A percentile compares a stretch with the other conserved stretches of the same genome.
These are phyloP conservation scores for Burhinus bistriatus DNA, from an alignment of 2,113 vertebrate species.

Conservation along the genomic window DNA sequence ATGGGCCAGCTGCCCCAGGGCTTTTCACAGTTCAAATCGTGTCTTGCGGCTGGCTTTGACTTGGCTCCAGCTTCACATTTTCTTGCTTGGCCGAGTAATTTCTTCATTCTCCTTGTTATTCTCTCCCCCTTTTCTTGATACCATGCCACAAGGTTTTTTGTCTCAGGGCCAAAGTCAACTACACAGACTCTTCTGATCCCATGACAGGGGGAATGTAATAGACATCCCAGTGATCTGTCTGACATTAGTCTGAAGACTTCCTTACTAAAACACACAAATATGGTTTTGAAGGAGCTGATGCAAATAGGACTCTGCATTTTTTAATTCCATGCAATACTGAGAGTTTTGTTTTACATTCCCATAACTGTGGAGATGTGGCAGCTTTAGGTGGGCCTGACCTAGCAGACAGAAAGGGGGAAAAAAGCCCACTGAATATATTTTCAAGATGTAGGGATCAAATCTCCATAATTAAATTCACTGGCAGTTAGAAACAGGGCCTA, in stretches of 20 bases:
- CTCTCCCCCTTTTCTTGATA: constrained; percentile 17
- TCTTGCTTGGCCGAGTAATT: not conserved
- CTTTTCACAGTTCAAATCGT: not conserved
- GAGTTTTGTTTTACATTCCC: not conserved
- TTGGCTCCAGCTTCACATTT: not conserved
- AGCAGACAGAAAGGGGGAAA: not conserved
- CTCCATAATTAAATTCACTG: not conserved
- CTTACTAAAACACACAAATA: constrained; percentile 8
- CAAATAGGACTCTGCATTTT: not conserved
- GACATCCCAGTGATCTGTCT: not conserved
- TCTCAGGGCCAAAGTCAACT: constrained; percentile 63
- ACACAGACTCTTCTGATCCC: not conserved
- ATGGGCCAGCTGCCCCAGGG: not conserved
- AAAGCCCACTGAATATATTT: not conserved
- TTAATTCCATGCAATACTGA: not conserved
- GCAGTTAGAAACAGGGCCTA: not conserved
- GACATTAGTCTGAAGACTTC: not conserved
- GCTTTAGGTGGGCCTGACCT: not conserved
- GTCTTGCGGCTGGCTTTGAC: not conserved
- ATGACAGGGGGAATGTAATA: not conserved
- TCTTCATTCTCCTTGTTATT: constrained; percentile 29
- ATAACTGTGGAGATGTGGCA: not conserved
- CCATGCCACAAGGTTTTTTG: constrained; percentile 25
- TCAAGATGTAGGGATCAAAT: not conserved
- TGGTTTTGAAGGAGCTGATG: not conserved